Conservation (phyloP, 2,888 invertebrate genomes). For the Acanthopleura granulata region DNA sequence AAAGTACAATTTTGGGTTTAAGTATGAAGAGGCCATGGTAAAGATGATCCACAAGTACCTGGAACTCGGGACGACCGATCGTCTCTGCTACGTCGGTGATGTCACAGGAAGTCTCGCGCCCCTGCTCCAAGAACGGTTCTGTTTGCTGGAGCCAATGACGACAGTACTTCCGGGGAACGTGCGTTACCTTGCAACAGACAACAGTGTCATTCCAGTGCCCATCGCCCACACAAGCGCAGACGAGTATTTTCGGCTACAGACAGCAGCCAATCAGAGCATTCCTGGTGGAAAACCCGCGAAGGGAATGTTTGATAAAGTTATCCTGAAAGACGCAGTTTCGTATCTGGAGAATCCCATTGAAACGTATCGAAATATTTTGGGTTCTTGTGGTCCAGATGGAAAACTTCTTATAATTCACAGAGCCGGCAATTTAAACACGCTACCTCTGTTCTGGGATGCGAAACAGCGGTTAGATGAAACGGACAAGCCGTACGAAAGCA, state of each 20-base stretch:
- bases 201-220: constrained; percentile 54
- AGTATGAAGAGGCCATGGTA: constrained; percentile 57
- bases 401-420: constrained; percentile 61
- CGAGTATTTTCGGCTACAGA: constrained; percentile 55
- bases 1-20: constrained; percentile 52
- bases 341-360: constrained; percentile 56
- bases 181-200: constrained; percentile 58
- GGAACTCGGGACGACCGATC: constrained; percentile 60
- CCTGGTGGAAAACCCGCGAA: constrained; percentile 30
- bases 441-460: constrained; percentile 62
- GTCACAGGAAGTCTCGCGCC: constrained; percentile 55
- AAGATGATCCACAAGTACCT: constrained; percentile 58
- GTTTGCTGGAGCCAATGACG: constrained; percentile 58
- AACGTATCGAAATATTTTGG: constrained; percentile 55
- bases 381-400: constrained; percentile 48
- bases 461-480: constrained; percentile 49
- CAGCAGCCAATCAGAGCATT: constrained; percentile 31
- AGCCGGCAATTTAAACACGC: constrained; percentile 55
- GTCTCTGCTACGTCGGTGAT: constrained; percentile 64
- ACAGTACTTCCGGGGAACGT: constrained; percentile 61
- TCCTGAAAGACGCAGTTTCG: constrained; percentile 59
- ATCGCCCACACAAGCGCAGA: constrained; percentile 62
- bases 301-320: constrained; percentile 53
- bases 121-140: constrained; percentile 54
- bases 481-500: constrained; percentile 57